Base-by-base conservation (phyloP, 2,888 invertebrate genomes). In the Platypus cylindrus region DNA sequence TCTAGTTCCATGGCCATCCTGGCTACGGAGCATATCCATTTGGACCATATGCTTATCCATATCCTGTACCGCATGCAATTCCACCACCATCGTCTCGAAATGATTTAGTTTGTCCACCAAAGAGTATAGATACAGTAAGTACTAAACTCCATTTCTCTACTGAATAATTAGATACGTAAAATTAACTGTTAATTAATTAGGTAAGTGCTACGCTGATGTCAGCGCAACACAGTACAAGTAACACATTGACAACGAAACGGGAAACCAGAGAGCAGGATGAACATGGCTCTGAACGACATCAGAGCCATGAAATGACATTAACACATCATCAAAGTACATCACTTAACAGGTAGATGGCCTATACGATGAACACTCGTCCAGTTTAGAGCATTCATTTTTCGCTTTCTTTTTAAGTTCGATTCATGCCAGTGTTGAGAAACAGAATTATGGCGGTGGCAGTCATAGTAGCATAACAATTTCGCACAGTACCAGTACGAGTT, bases 21-120 rank as follows among this genome's bases (percentile, higher is more conserved):
- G 73, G 77, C 8, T 79, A 77, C 56, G 71, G 75, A 37, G 75
- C 76, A 23, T 78, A 78, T 52, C 74, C 76, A 25, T 75, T 75
- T 35, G 37, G 40, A 58, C 72, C 77, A 34, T 74, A 73, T 51
- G 74, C 77, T 2, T 80, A 82, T 65, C 70, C 81, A 33, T 75
- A 84, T 48, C 75, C 78, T 1, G 68, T 79, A 40, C 80, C 81
- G 2, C 79, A 78, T 48, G 74, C 79, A 4, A 75, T 78, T 53
- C 78, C 78, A 11, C 79, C 78, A 2, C 74, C 77, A 51, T 38
- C 46, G 4, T 49, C 50, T 9, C 46, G 52, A 14, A 46, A 46
- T 12, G 51, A 50, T 25, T 46, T 54, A 26, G 45, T 40, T 7
- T 40, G 41, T 2, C 43, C 50, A 3, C 47, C 53, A 12, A 56